Conservation (phyloP, 35 echinoderm and acorn worm species). For the Strongylocentrotus purpuratus region DNA sequence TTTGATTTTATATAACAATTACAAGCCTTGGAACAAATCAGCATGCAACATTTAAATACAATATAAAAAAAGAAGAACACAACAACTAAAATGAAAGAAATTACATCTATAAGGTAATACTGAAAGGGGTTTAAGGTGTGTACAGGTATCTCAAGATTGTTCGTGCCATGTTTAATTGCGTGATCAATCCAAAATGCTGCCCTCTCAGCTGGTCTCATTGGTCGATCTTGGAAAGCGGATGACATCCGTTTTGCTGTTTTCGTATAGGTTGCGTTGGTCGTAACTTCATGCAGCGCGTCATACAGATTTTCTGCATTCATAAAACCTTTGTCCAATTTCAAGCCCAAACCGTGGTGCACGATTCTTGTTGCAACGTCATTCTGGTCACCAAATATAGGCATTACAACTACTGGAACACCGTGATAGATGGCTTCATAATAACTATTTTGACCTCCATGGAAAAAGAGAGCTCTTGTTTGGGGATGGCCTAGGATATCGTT, state of each 20-base stretch:
- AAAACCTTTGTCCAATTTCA: not conserved
- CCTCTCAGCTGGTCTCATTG: slow-evolving; percentile 48
- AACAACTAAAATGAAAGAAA: slow-evolving; percentile 24
- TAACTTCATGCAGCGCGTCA: slow-evolving; percentile 11
- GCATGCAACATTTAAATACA: not conserved
- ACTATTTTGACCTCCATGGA: slow-evolving; percentile 25
- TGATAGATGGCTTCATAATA: slow-evolving; percentile 44
- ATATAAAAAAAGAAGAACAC: not conserved
- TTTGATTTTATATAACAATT: not conserved
- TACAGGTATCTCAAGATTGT: not conserved
- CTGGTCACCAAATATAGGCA: slow-evolving; percentile 39
- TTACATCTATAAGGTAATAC: slow-evolving; percentile 50
- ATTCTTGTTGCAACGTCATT: not conserved
- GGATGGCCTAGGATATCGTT: slow-evolving; percentile 36
- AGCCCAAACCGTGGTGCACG: not conserved
- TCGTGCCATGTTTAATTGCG: slow-evolving; percentile 45
- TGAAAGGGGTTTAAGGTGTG: slow-evolving; percentile 25
- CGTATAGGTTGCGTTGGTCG: not conserved
- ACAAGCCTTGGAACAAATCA: not conserved
- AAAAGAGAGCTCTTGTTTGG: slow-evolving; percentile 31
- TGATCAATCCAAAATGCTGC: slow-evolving; percentile 66
- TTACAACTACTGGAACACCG: slow-evolving; percentile 30
- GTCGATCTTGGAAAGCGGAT: slow-evolving; percentile 35
- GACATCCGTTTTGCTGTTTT: slow-evolving; percentile 10
- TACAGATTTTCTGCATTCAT: not conserved